Conservation (phyloP, 35 echinoderm and acorn worm genomes). For the Holothuria glaberrima region DNA sequence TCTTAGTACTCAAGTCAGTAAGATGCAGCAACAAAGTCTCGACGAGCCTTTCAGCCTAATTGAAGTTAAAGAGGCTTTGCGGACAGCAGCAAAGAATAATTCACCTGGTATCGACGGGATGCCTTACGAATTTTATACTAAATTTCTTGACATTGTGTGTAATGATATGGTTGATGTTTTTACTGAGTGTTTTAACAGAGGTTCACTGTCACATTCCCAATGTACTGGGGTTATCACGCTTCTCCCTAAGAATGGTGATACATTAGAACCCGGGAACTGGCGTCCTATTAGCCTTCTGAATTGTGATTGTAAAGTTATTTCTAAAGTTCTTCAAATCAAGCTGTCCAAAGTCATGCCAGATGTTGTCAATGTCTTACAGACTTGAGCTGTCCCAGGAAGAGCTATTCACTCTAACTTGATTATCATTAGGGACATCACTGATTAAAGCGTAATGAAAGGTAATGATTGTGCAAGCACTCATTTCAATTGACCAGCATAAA, state of each 20-base stretch:
- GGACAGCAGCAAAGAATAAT: slow-evolving; percentile 36
- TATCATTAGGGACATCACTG: slow-evolving; percentile 45
- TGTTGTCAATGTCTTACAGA: slow-evolving; percentile 38
- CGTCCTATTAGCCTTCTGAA: slow-evolving; percentile 50
- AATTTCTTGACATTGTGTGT: slow-evolving; percentile 44
- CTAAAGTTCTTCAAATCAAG: background rate
- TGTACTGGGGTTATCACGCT: slow-evolving; percentile 36
- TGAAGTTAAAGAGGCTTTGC: slow-evolving; percentile 41
- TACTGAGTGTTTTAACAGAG: background rate
- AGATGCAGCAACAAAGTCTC: background rate
- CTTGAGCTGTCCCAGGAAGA: slow-evolving; percentile 51
- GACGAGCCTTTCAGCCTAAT: background rate
- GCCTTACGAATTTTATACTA: slow-evolving; percentile 56
- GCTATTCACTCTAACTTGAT: slow-evolving; percentile 43
- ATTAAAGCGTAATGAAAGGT: slow-evolving; percentile 6
- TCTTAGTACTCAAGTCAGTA: background rate
- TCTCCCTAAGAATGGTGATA: slow-evolving; percentile 38
- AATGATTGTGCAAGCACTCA: slow-evolving; percentile 34
- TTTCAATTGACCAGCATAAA: too few species aligned
- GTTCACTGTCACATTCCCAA: slow-evolving; percentile 24
- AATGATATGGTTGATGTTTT: slow-evolving; percentile 49
- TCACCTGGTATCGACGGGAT: slow-evolving; percentile 69
- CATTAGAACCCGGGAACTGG: background rate
- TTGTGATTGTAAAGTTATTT: slow-evolving; percentile 63
- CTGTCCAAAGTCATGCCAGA: background rate